phyloP scores from a whole-genome alignment of 2,113 vertebrate species.

The Azemiops feae region DNA sequence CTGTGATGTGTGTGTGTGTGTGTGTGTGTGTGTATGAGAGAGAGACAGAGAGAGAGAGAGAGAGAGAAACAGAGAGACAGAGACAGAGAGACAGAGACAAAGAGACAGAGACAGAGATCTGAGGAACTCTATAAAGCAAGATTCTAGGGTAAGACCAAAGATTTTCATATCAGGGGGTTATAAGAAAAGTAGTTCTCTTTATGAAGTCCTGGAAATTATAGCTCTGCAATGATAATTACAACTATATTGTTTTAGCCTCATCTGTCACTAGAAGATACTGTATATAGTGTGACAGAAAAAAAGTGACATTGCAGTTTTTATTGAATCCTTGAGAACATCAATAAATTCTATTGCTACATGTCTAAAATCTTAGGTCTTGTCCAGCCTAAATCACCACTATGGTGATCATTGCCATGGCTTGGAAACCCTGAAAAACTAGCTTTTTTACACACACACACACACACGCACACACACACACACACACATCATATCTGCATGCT shows the following conservation, averaged over 20 bases:
- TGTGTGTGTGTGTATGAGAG: background rate
- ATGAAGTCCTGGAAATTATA: slow-evolving; percentile 45
- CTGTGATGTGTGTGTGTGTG: background rate
- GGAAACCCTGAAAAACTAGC: background rate
- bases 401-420: background rate
- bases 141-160: background rate
- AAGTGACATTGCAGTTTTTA: background rate
- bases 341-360: background rate
- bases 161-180: slow-evolving; percentile 51
- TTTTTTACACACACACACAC: background rate
- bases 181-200: slow-evolving; percentile 44
- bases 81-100: background rate
- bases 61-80: too few relatives aligned
- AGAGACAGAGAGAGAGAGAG: background rate
- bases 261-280: slow-evolving; percentile 6
- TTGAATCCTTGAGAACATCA: background rate
- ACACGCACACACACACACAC: background rate
- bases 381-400: background rate
- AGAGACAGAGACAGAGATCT: too few relatives aligned
- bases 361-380: background rate
- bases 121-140: background rate
- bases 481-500: background rate
- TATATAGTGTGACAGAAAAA: background rate
- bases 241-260: slow-evolving; percentile 7
- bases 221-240: background rate